phyloP scores from a whole-genome alignment of 30 jellyfish, hydroid and myxozoan genomes.

The Aurelia aurita region DNA sequence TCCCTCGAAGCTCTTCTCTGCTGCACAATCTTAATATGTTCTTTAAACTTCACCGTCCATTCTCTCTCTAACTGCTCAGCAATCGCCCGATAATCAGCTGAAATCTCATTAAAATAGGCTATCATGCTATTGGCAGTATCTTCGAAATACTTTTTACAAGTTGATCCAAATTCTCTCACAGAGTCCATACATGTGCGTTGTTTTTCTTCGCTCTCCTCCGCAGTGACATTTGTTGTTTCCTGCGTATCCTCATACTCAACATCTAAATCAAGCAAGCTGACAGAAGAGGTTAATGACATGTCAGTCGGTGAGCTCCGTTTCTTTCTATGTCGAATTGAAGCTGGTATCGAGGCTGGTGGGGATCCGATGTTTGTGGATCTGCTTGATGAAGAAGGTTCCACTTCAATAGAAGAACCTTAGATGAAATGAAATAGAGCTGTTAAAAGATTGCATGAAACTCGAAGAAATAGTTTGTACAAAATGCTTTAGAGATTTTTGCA shows the following conservation, averaged over 20 bases:
- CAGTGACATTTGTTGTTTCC: conserved; percentile 30
- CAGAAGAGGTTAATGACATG: conserved; percentile 27
- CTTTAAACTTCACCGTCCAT: conserved; percentile 65
- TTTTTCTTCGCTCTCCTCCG: conserved; percentile 51
- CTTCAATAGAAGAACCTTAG: conserved; percentile 44
- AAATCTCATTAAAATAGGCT: conserved; percentile 75
- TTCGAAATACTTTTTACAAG: conserved; percentile 56
- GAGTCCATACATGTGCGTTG: conserved; percentile 65
- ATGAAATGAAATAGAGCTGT: neutral
- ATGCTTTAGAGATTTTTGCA: no score
- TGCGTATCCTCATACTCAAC: conserved; percentile 32
- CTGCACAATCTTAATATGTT: conserved; percentile 36
- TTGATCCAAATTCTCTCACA: conserved; percentile 47
- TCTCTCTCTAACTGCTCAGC: conserved; percentile 85
- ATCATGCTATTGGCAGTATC: conserved; percentile 61
- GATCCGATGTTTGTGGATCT: conserved; percentile 20
- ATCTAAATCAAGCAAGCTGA: conserved; percentile 55
- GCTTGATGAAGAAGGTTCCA: conserved; percentile 54
- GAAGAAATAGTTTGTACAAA: no score
- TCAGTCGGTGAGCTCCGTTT: conserved; percentile 19
- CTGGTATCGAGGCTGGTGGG: conserved; percentile 5
- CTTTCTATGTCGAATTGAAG: conserved; percentile 34
- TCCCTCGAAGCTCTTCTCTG: conserved; percentile 31
- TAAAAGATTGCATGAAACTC: neutral
- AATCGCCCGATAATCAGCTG: conserved; percentile 91